These are phyloP conservation scores for Discoglossus pictus DNA, from an alignment of 2,797 vertebrate genomes.

Conservation along the genomic window DNA sequence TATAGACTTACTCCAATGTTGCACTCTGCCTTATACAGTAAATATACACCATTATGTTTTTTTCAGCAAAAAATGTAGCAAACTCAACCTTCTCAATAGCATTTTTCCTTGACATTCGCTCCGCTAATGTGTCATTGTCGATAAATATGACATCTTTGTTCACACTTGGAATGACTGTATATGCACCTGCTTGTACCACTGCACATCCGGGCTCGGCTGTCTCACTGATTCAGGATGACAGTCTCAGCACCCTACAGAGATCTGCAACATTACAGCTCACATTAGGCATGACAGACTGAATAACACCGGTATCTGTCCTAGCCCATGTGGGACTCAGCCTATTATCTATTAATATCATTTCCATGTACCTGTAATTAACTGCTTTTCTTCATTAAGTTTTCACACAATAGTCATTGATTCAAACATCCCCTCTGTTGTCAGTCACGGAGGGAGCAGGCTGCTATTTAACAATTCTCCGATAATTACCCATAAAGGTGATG, in stretches of 20 bases:
- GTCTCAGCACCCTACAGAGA: conserved; percentile 74
- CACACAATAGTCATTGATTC: conserved; percentile 57
- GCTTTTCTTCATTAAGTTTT: conserved; percentile 68
- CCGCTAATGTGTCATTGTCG: conserved; percentile 22
- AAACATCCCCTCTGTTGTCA: conserved; percentile 3
- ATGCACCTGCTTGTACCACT: conserved; percentile 54
- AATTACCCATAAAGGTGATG: too few species aligned
- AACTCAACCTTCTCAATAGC: too few species aligned
- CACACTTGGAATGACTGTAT: conserved; percentile 21
- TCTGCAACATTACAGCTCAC: conserved; percentile 72
- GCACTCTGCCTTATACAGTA: too few species aligned
- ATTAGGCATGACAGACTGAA: conserved; percentile 85
- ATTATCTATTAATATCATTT: conserved; percentile 84
- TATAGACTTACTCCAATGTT: too few species aligned
- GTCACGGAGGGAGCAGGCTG: too few species aligned
- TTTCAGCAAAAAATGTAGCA: too few species aligned
- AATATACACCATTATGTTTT: too few species aligned
- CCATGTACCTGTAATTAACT: conserved; percentile 72
- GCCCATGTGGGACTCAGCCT: conserved; percentile 74
- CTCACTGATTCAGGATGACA: conserved; percentile 79
- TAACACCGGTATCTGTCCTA: conserved; percentile 81
- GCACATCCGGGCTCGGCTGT: conserved; percentile 70
- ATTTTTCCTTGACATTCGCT: neutral
- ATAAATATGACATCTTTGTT: conserved; percentile 48
- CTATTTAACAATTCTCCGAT: too few species aligned